These are phyloP conservation scores for Amia ocellicauda DNA, from an alignment of 2,113 vertebrate genomes.

Conservation along the genomic window DNA sequence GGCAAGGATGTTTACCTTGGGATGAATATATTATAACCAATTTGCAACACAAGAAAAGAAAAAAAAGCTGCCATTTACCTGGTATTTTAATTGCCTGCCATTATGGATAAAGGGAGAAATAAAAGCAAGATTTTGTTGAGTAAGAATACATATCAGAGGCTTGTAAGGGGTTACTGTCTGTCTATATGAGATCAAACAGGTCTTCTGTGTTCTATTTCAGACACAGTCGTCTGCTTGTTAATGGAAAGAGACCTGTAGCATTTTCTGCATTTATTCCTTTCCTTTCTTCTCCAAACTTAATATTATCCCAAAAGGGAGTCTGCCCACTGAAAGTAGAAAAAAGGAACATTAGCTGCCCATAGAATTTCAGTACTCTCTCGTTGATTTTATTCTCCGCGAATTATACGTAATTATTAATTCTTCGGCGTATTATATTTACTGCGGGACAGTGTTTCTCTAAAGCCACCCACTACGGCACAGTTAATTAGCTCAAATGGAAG, in stretches of 20 bases:
- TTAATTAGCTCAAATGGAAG: too few relatives aligned
- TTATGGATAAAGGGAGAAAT: slow-evolving; percentile 55
- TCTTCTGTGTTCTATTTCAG: slow-evolving; percentile 27
- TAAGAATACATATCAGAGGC: slow-evolving; percentile 31
- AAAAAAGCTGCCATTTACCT: slow-evolving; percentile 54
- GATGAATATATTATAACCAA: slow-evolving; percentile 68
- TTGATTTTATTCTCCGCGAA: too few relatives aligned
- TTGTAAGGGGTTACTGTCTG: slow-evolving; percentile 33
- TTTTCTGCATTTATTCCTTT: slow-evolving; percentile 3
- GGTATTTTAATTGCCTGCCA: slow-evolving; percentile 64
- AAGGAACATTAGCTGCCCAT: too few relatives aligned
- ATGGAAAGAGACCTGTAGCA: slow-evolving; percentile 25
- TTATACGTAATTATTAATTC: too few relatives aligned
- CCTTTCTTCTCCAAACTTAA: too few relatives aligned
- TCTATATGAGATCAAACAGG: slow-evolving; percentile 38
- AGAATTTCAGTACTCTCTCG: too few relatives aligned
- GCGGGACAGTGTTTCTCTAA: too few relatives aligned
- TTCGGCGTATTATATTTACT: too few relatives aligned
- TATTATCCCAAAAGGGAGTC: too few relatives aligned
- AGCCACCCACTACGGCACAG: too few relatives aligned
- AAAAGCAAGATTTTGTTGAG: slow-evolving; percentile 27
- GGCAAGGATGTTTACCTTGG: slow-evolving; percentile 68
- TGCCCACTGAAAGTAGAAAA: too few relatives aligned
- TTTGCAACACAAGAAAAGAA: slow-evolving; percentile 52
- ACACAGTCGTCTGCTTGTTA: slow-evolving; percentile 25